A percentile compares a stretch with the other conserved stretches of the same genome.
These are phyloP conservation scores for Metallyticus violacea DNA, from an alignment of 2,888 invertebrate species.

Conservation along the genomic window DNA sequence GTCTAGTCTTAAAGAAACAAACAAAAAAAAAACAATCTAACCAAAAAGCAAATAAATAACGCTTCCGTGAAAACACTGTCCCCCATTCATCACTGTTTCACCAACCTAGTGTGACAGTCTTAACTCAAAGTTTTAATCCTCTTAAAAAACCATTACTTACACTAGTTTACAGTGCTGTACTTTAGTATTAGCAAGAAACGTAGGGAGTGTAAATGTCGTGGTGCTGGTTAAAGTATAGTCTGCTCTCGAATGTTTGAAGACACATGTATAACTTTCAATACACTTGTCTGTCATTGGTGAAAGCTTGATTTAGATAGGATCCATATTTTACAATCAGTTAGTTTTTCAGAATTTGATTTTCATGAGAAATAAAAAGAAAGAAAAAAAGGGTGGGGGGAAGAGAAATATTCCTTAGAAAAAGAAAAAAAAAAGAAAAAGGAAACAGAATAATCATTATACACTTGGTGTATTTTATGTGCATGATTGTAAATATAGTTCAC, in stretches of 20 bases:
- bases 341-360: constrained; percentile 1
- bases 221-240: neutral
- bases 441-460: constrained; percentile 9
- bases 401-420: constrained; percentile 8
- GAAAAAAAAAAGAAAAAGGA: neutral
- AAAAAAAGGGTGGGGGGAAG: neutral
- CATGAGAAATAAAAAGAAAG: neutral
- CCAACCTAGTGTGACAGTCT: neutral
- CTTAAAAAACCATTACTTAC: neutral
- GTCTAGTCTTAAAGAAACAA: neutral
- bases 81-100: neutral
- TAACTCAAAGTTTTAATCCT: neutral
- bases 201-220: neutral
- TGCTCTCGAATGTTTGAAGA: too few relatives aligned
- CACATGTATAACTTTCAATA: too few relatives aligned
- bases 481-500: constrained; percentile 23
- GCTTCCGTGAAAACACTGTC: neutral
- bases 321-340: neutral
- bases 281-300: neutral
- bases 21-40: too few relatives aligned
- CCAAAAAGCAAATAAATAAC: neutral
- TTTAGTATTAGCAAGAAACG: neutral
- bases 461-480: constrained; percentile 30
- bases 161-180: neutral
- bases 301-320: constrained; percentile 12